Evolutionary conservation across 2,113 vertebrate genomes (phyloP), one percentile per base, ranked within the genome.

Genomic region (Engystomops pustulosus): DNA sequence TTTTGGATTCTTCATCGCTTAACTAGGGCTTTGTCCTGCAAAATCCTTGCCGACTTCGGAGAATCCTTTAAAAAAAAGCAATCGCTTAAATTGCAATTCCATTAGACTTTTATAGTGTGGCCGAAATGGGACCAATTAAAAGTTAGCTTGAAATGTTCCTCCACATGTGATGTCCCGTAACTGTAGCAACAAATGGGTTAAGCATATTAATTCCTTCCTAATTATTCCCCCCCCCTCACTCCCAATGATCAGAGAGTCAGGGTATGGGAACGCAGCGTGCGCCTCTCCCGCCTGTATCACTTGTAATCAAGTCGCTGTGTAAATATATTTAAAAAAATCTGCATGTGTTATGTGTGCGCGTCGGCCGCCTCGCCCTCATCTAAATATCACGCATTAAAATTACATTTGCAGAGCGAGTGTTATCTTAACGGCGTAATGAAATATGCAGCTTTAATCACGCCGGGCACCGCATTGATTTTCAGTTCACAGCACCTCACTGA

Each of bases 351-450:
- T 72, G 18, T 27, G 34, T 2, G 8, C 30, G 27, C 41, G 79
- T 70, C 68, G 55, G 47, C 41, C 6, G 80, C 80, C 79, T 20
- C 34, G 68, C 67, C 69, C 80, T 71, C 45, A 82, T 82, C 45
- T 82, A 44, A 82, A 82, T 82, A 82, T 82, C 68, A 45, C 49
- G 34, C 49, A 82, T 82, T 71, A 82, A 82, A 82, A 82, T 72
- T 71, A 72, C 67, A 82, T 82, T 71, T 60, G 80, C 38, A 25
- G 51, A 58, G 68, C 49, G 32, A 20, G 65, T 34, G 62, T 58
- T 44, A 72, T 60, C 68, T 17, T 82, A 72, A 60, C 79, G 10
- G 67, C 67, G 18, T 27, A 58, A 82, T 82, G 80, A 82, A 82
- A 82, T 72, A 72, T 82, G 80, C 68, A 25, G 80, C 69, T 72